Conservation (phyloP, 1,140 invertebrate species). For the Ceratosolen solmsi region DNA sequence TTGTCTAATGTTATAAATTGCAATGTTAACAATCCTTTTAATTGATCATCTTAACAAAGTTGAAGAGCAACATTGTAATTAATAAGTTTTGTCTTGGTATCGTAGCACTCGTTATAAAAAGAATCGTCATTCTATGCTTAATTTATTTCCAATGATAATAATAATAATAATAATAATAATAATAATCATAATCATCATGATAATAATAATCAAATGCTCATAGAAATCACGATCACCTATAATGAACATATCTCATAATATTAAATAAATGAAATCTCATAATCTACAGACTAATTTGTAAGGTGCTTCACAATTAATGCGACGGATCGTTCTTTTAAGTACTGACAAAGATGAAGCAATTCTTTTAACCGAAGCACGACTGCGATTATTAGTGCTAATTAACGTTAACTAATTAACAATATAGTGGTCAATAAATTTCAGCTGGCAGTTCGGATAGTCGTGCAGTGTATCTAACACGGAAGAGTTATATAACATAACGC, state of each 20-base stretch:
- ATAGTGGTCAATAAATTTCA: constrained; percentile 71
- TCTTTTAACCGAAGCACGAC: constrained; percentile 68
- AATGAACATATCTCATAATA: not conserved
- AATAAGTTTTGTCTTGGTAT: not conserved
- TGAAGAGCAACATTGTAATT: not conserved
- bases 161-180: not conserved
- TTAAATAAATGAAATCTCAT: not conserved
- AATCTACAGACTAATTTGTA: not conserved
- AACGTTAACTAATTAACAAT: constrained; percentile 66
- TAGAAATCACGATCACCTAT: constrained; percentile 9
- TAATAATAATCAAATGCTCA: not conserved
- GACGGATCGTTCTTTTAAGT: not conserved
- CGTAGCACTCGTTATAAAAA: not conserved
- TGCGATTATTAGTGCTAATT: constrained; percentile 70
- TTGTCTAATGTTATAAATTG: not conserved
- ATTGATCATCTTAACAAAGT: not conserved
- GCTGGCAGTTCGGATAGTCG: constrained; percentile 69
- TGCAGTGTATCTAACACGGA: constrained; percentile 39
- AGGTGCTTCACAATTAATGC: constrained; percentile 3
- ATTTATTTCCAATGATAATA: not conserved
- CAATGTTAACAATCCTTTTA: not conserved
- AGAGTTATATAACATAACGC: constrained; percentile 56
- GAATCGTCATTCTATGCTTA: not conserved
- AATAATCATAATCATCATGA: not conserved
- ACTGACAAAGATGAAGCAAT: constrained; percentile 5